phyloP scores from a whole-genome alignment of 2,797 vertebrate species.

The Lateolabrax maculatus region DNA sequence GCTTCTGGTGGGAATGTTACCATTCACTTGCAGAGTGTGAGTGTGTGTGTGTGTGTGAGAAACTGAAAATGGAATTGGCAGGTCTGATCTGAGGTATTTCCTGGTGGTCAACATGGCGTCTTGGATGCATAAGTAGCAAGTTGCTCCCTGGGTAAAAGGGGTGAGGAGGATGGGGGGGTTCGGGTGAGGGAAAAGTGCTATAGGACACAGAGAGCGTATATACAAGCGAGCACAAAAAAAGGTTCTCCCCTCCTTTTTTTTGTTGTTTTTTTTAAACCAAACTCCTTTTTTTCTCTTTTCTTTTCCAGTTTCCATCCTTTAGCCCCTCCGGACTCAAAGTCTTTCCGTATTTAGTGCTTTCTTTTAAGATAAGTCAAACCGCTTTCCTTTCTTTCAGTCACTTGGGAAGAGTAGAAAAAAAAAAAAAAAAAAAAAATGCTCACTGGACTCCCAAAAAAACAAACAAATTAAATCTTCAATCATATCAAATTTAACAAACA shows the following conservation, averaged over 20 bases:
- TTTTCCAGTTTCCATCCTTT: slow-evolving; percentile 30
- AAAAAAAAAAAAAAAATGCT: slow-evolving; percentile 46
- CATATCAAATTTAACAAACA: slow-evolving; percentile 26
- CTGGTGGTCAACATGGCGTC: slow-evolving; percentile 80
- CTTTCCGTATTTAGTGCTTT: slow-evolving; percentile 67
- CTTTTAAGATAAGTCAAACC: slow-evolving; percentile 55
- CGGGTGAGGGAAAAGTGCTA: slow-evolving; percentile 84
- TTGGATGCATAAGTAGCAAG: slow-evolving; percentile 86
- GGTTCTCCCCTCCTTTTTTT: slow-evolving; percentile 23
- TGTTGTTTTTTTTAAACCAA: slow-evolving; percentile 37
- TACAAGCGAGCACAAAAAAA: slow-evolving; percentile 83
- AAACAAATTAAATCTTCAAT: slow-evolving; percentile 36
- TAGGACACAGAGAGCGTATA: slow-evolving; percentile 85
- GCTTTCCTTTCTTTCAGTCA: slow-evolving; percentile 61
- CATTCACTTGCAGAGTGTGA: slow-evolving; percentile 27
- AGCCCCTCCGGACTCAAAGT: slow-evolving; percentile 45
- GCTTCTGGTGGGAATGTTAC: slow-evolving; percentile 61
- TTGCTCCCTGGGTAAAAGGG: slow-evolving; percentile 75
- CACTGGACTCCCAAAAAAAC: slow-evolving; percentile 46
- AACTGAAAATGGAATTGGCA: slow-evolving; percentile 53
- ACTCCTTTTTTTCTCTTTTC: slow-evolving; percentile 24
- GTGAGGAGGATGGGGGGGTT: slow-evolving; percentile 36
- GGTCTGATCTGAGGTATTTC: slow-evolving; percentile 84
- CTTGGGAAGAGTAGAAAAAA: slow-evolving; percentile 56
- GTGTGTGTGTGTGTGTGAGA: slow-evolving; percentile 14